phyloP scores from a whole-genome alignment of 2,797 vertebrate genomes.

The Spatula clypeata region DNA sequence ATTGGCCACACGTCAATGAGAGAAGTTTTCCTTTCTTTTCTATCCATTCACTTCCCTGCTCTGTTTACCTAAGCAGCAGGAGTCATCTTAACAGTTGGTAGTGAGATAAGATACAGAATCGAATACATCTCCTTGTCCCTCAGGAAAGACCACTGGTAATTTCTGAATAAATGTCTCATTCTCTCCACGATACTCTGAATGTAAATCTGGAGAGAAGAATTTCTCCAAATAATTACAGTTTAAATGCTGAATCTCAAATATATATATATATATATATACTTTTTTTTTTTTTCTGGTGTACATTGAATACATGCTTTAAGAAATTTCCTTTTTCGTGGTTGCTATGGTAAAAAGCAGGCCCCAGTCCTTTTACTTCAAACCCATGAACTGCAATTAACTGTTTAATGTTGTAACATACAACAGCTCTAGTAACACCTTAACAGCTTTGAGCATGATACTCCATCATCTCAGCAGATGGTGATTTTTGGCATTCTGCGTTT shows the following conservation, averaged over 20 bases:
- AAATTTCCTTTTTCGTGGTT: conserved; percentile 65
- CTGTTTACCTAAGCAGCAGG: conserved; percentile 14
- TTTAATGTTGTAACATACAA: conserved; percentile 70
- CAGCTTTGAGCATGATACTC: conserved; percentile 71
- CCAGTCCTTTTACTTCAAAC: conserved; percentile 60
- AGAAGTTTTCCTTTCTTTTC: conserved; percentile 10
- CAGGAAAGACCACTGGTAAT: background rate
- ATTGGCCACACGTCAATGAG: background rate
- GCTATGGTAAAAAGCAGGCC: conserved; percentile 73
- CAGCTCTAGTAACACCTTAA: conserved; percentile 79
- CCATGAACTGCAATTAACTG: conserved; percentile 73
- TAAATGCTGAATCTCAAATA: conserved; percentile 17
- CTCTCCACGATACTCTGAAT: background rate
- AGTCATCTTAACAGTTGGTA: conserved; percentile 4
- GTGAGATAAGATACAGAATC: background rate
- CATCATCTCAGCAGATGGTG: conserved; percentile 74
- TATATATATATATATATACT: conserved; percentile 25
- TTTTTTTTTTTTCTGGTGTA: background rate
- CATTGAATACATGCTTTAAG: conserved; percentile 29
- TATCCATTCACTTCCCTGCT: background rate
- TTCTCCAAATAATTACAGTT: conserved; percentile 39
- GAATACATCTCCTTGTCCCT: background rate
- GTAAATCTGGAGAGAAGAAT: conserved; percentile 38
- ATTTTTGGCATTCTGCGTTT: conserved; percentile 71
- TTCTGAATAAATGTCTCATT: conserved; percentile 25